Evolutionary conservation across 2,113 vertebrate species (phyloP).

Genomic region (Burhinus bistriatus): DNA sequence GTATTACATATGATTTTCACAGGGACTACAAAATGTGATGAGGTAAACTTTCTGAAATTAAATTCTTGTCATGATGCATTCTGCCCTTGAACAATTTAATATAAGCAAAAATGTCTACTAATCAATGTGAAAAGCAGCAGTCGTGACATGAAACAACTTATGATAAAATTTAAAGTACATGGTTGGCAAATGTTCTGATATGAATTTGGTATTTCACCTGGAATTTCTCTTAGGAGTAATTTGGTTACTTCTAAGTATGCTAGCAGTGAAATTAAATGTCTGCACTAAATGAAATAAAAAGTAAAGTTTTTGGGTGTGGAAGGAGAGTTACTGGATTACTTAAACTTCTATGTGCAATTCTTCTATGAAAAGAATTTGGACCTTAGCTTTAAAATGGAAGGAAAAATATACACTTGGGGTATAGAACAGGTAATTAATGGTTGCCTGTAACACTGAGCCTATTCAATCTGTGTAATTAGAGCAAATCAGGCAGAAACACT

Average conservation of each 20-base stretch:
- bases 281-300: neutral
- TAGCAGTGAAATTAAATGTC: neutral
- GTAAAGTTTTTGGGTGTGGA: neutral
- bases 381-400: slow-evolving; percentile 45
- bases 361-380: neutral
- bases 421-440: slow-evolving; percentile 69
- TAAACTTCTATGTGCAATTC: neutral
- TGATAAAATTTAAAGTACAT: neutral
- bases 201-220: neutral
- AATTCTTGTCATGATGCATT: neutral
- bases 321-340: neutral
- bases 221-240: neutral
- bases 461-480: slow-evolving; percentile 67
- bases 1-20: neutral
- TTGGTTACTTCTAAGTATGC: neutral
- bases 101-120: neutral
- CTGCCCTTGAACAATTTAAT: neutral
- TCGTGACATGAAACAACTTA: neutral
- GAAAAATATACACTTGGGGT: slow-evolving; percentile 45
- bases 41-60: neutral
- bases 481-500: slow-evolving; percentile 68
- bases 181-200: neutral
- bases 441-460: slow-evolving; percentile 60
- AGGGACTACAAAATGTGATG: neutral
- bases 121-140: neutral